Evolutionary conservation across 53 echinoderm and acorn worm species (phyloP), one percentile per base, ranked within the genome.

Genomic region (Holothuria leucospilota): DNA sequence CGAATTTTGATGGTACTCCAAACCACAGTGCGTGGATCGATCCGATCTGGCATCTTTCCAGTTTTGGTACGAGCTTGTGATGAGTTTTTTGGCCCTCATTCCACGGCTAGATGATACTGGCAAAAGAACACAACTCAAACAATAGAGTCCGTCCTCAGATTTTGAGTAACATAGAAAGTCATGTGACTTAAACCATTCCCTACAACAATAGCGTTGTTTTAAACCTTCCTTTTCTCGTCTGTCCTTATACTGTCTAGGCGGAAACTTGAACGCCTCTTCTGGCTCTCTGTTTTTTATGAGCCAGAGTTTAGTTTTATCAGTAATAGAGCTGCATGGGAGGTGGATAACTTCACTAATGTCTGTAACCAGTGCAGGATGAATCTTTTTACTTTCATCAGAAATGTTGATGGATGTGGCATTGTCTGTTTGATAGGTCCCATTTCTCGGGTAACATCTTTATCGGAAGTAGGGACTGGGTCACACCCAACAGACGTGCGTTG

Each of bases 181-280:
- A 39, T 42, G 78, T 51, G 34, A 52, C 59, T 77, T 78, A 27
- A 82, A 62, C 82, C 82, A 82, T 21, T 82, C 82, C 9, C 38
- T 62, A 14, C 63, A 29, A n/a, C 82, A 82, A 62, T 62, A 82
- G 10, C 63, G 63, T 42, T 62, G 24, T 11, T 26, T 16, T 25
- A 62, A 11, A 29, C 82, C 82, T 13, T 9, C 26, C 13, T 71
- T 21, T 21, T 82, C 38, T 29, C 62, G 26, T 39, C 63, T 82
- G 82, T 82, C 82, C 63, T 82, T 82, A n/a, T 20, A 82, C 16
- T 82, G 39, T 23, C 63, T 26, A 27, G 12, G 14, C 27, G 82
- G 82, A n/a, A 82, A 62, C 29, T 62, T 82, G 29, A 82, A 82
- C 62, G 34, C 34, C 34, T 34, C 34, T 34, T 34, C 34, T 34